Evolutionary conservation across 2,113 vertebrate species (phyloP), one percentile per base, ranked within the genome.

Genomic region (Limanda limanda): DNA sequence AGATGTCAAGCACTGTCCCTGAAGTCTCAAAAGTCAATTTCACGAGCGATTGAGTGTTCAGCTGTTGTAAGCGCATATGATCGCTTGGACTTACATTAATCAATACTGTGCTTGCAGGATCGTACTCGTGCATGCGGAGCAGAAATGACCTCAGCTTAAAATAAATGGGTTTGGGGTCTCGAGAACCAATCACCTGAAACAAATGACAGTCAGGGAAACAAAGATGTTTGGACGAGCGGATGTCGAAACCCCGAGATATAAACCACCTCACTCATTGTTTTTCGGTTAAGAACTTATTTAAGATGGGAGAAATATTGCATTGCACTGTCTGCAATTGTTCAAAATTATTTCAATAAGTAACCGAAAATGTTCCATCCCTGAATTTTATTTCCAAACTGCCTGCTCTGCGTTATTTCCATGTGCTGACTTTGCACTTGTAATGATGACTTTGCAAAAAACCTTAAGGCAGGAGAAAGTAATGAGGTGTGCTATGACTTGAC

Each of bases 371-470:
- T 66, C 75, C 31, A 31, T 64, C 4, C 18, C 3, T 61, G n/a
- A 69, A 73, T 81, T 82, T 18, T 47, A 74, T 66, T 68, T 69
- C 68, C n/a, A 76, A 64, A 51, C 2, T 3, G 58, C 45, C 60
- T 25, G 25, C 52, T 59, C 57, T 51, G 54, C 21, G 12, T 68
- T 55, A 64, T 82, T 84, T 73, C 48, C 15, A 7, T 25, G 14
- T 66, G 77, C 71, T 85, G 69, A 79, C 72, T 58, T 68, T 67
- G 73, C 81, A 87, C 23, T 48, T 57, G 21, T 64, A 84, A 82
- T 80, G 27, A 75, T 78, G 76, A 84, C 72, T 35, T 54, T 54
- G 76, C 68, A 79, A 59, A 65, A 62, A 78, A 68, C 9, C 45
- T 83, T 61, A 27, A 59, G 37, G 71, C 72, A 76, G 31, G 37